Conservation (phyloP, 2,797 vertebrate species). For the Sciurus vulgaris region DNA sequence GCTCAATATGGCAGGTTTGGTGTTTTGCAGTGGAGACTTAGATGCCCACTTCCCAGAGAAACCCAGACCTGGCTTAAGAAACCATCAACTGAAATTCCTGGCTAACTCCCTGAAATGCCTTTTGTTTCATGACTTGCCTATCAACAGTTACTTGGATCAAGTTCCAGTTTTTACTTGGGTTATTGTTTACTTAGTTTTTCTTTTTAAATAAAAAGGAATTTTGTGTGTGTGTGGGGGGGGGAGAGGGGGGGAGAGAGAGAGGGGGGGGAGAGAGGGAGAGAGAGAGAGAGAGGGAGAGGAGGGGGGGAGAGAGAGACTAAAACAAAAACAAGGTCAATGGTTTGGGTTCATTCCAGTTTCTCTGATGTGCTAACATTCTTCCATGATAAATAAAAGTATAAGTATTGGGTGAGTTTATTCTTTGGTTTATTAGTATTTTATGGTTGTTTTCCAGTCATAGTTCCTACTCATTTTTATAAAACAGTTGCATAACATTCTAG, state of each 20-base stretch:
- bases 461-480: neutral
- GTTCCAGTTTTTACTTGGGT: neutral
- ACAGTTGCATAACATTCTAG: neutral
- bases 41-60: neutral
- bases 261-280: no score
- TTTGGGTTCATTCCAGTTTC: neutral
- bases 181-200: conserved; percentile 47
- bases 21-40: accelerated
- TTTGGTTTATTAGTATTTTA: neutral
- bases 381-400: conserved; percentile 37
- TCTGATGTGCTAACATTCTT: conserved; percentile 19
- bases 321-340: neutral
- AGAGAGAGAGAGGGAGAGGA: neutral
- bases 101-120: conserved; percentile 16
- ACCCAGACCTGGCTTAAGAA: neutral
- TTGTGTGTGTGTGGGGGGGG: no score
- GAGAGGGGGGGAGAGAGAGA: neutral
- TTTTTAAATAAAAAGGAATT: conserved; percentile 51
- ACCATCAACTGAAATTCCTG: neutral
- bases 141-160: neutral
- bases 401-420: neutral
- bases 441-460: neutral
- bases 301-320: neutral
- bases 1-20: neutral
- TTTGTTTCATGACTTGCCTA: neutral